These are phyloP conservation scores for Megalopta genalis DNA, from an alignment of 1,140 invertebrate species.

Conservation along the genomic window DNA sequence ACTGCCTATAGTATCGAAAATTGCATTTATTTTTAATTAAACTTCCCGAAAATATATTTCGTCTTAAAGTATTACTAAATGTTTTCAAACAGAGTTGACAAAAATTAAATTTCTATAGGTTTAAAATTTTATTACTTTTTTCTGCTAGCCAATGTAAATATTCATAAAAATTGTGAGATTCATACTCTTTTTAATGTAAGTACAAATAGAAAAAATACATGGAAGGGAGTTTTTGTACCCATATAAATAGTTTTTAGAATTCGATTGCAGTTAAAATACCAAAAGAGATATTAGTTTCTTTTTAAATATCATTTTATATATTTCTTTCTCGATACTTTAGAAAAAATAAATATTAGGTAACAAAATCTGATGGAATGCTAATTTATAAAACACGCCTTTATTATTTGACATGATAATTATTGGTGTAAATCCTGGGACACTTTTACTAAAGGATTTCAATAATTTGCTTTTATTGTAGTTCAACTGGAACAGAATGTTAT, in stretches of 20 bases:
- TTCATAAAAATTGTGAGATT: not conserved
- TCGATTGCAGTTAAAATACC: slow-evolving; percentile 32
- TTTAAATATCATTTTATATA: slow-evolving; percentile 21
- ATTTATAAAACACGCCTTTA: slow-evolving; percentile 26
- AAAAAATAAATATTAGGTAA: slow-evolving; percentile 15
- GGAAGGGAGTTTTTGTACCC: slow-evolving; percentile 15
- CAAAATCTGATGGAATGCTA: slow-evolving; percentile 28
- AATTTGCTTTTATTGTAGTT: slow-evolving; percentile 11
- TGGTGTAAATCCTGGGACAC: slow-evolving; percentile 5
- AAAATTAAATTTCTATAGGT: slow-evolving; percentile 2
- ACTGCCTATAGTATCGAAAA: slow-evolving; percentile 6
- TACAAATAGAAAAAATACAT: slow-evolving; percentile 27
- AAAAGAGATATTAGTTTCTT: slow-evolving; percentile 19
- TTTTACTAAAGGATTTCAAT: not conserved
- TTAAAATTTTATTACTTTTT: slow-evolving; percentile 31
- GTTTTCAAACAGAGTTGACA: not conserved
- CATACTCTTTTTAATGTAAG: slow-evolving; percentile 17
- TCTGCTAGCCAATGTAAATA: not conserved
- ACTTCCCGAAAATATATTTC: slow-evolving; percentile 28
- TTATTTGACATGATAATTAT: slow-evolving; percentile 14
- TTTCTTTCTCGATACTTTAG: not conserved
- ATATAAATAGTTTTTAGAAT: slow-evolving; percentile 15
- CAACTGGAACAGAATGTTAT: slow-evolving; percentile 13
- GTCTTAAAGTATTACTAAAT: not conserved
- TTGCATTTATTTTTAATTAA: slow-evolving; percentile 13